phyloP scores from a whole-genome alignment of 1,140 invertebrate genomes.

The Hirudo medicinalis region DNA sequence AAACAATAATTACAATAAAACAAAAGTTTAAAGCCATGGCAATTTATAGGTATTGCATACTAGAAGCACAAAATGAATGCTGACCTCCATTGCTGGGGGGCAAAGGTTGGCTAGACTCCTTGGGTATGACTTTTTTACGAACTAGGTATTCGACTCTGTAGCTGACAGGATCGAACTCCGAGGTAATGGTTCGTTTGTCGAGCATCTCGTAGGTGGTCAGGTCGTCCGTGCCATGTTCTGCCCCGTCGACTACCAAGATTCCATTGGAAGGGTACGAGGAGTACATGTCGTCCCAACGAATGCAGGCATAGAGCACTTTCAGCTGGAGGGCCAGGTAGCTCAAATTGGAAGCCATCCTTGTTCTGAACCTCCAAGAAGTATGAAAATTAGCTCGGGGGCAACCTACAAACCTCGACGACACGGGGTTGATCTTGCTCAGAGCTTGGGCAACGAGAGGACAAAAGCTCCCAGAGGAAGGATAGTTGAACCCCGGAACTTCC shows the following conservation, averaged over 20 bases:
- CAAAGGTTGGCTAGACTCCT: neutral
- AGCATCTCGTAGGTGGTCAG: conserved; percentile 1
- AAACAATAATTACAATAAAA: no score
- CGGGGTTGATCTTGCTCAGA: conserved; percentile 38
- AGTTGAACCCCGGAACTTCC: conserved; percentile 65
- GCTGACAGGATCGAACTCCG: neutral
- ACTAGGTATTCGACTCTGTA: conserved; percentile 1
- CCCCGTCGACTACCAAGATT: neutral
- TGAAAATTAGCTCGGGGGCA: conserved; percentile 84
- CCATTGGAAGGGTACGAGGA: conserved; percentile 60
- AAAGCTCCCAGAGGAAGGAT: conserved; percentile 46
- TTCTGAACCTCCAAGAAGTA: conserved; percentile 84
- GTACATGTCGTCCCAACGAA: conserved; percentile 89
- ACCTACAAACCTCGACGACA: conserved; percentile 74
- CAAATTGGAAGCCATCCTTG: conserved; percentile 33
- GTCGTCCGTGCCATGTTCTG: neutral
- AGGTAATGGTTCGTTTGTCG: neutral
- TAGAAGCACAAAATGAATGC: no score
- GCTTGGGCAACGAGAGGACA: neutral
- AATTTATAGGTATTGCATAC: no score
- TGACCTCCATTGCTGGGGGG: no score
- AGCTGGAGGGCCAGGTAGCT: conserved; percentile 71
- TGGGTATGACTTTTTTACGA: neutral
- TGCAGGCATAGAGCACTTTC: conserved; percentile 76
- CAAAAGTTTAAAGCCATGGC: no score